Conservation (phyloP, 2,888 invertebrate species). For the Callosobruchus maculatus region DNA sequence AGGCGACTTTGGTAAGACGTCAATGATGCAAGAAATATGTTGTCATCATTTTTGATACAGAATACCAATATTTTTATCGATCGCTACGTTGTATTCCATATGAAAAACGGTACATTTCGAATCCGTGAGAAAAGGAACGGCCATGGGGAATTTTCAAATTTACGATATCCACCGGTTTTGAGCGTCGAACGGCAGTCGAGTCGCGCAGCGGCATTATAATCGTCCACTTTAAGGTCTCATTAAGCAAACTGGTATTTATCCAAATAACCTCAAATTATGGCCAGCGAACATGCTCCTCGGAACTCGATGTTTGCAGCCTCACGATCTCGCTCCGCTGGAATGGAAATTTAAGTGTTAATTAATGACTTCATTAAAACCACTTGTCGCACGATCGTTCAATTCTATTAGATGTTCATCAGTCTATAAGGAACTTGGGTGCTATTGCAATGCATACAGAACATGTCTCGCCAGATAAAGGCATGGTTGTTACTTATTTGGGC, state of each 20-base stretch:
- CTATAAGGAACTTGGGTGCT: background rate
- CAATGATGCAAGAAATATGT: no score
- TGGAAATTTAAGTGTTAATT: background rate
- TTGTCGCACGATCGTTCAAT: background rate
- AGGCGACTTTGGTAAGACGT: no score
- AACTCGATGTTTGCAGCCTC: background rate
- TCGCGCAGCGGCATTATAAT: background rate
- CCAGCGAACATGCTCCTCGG: background rate
- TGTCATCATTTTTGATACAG: no score
- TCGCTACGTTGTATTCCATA: no score
- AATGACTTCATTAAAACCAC: background rate
- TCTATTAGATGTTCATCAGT: background rate
- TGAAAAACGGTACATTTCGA: background rate
- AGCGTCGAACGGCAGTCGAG: background rate
- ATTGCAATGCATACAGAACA: no score
- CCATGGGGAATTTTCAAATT: background rate
- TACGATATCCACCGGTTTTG: background rate
- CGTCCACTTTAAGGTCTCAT: background rate
- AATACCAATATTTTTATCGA: no score
- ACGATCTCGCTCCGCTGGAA: background rate
- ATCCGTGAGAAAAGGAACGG: background rate
- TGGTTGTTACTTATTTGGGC: no score
- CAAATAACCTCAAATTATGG: background rate
- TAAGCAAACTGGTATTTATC: background rate
- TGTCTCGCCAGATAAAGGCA: no score